Base-by-base conservation (phyloP, 2,797 vertebrate species). In the Halcyon badia region DNA sequence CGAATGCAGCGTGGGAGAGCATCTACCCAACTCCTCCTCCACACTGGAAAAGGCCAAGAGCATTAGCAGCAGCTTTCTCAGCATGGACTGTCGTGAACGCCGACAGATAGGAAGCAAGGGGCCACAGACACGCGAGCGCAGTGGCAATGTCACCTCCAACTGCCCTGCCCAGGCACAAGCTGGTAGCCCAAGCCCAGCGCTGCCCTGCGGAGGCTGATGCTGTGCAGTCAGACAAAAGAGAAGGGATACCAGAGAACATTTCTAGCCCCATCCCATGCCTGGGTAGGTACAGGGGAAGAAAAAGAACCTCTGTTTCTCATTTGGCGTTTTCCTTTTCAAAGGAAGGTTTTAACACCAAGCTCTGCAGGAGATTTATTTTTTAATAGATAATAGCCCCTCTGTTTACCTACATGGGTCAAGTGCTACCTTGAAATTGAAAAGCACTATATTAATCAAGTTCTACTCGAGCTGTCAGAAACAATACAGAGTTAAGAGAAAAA, bases 361-460 rank as follows among this genome's bases (percentile, higher is more conserved):
- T 84, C 91, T 57, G 72, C 89, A 61, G 88, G 82, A 95, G 91
- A 96, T 94, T 95, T 96, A 93, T 93, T 93, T 97, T 94, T 94
- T 83, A 94, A 96, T 66, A 94, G 51, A 90, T 97, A 96, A 96
- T 69, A 92, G 88, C 71, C 92, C 83, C 46, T 97, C 90, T 96
- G 90, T 96, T 97, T 97, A 97, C 94, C 96, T 94, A 84, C 93
- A 64, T 10, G 87, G 94, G 91, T 97, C 95, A 96, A 97, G 84
- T 94, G 89, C 81, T 93, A 97, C 97, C 96, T 97, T 95, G 88
- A 94, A 96, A 97, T 42, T 78, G 78, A 68, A 96, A 95, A 93
- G 91, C 86, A 75, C 77, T 65, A 52, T 26, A 95, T 95, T 94
- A 96, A 97, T 95, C 96, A 95, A 89, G 90, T 92, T 96, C 86